Evolutionary conservation across 2,797 vertebrate genomes (phyloP), one percentile per base, ranked within the genome.

Genomic region (Catamblyrhynchus diadema): DNA sequence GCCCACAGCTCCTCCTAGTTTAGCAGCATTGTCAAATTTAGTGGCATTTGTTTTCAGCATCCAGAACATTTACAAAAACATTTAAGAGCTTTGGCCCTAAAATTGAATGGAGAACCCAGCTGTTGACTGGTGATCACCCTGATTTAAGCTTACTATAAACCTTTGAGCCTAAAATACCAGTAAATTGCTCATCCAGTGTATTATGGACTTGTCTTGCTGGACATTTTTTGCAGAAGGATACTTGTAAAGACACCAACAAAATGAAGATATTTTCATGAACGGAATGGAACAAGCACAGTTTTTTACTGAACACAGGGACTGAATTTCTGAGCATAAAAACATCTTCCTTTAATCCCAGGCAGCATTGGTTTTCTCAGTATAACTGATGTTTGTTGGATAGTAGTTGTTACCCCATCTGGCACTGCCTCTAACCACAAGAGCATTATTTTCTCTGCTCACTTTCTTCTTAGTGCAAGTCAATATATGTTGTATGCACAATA

Each of bases 381-480:
- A 67, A 65, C 22, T 89, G 83, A 84, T 45, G 7, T 73, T 79
- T 88, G 23, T 32, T 67, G 30, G 27, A 80, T 20, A 70, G 65
- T 39, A 89, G 28, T 37, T 85, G 10, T 78, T 90, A 45, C 28
- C 56, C 39, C 37, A 62, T 32, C 77, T 81, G 56, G 14, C 70
- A 51, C 20, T 18, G 8, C 27, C 22, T 70, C 54, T 61, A 84
- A 90, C 78, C 15, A 5, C 24, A 90, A 86, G 7, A 74, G 24
- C 51, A 39, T n/a, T 54, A 33, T 73, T 74, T 75, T 45, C 33
- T 69, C 47, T 61, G 22, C 32, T 91, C 5, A 1, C 67, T 93
- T 94, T 69, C 81, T 74, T 91, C 93, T 90, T 88, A 87, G 79
- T n/a, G 19, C 30, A 57, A 96, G 60, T 94, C 74, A 87, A 75